These are phyloP conservation scores for Ictalurus punctatus DNA, from an alignment of 2,113 vertebrate genomes.

Conservation along the genomic window DNA sequence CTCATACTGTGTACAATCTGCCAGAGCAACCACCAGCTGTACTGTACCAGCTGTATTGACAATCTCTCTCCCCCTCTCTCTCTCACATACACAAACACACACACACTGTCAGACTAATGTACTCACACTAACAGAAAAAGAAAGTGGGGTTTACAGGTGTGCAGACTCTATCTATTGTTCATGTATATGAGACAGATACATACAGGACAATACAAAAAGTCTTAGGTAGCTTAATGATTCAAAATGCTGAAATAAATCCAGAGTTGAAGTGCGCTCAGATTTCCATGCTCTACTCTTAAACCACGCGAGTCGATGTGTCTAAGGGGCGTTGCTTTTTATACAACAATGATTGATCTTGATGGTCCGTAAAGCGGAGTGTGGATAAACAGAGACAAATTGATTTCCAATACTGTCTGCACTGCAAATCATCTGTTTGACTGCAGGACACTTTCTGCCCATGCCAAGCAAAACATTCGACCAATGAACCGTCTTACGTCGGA, in stretches of 20 bases:
- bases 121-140: background rate
- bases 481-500: background rate
- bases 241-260: background rate
- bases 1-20: conserved; percentile 28
- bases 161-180: background rate
- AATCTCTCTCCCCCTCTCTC: background rate
- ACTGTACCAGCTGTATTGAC: background rate
- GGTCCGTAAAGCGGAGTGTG: background rate
- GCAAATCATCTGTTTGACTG: background rate
- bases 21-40: conserved; percentile 2
- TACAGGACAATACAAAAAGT: background rate
- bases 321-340: background rate
- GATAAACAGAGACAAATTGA: conserved; percentile 33
- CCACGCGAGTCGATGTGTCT: background rate
- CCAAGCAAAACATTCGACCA: conserved; percentile 16
- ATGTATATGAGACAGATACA: background rate
- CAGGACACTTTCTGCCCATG: background rate
- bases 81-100: background rate
- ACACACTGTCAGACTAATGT: background rate
- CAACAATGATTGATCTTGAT: conserved; percentile 21
- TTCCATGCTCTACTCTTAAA: background rate
- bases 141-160: background rate
- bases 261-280: background rate
- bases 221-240: background rate
- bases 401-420: background rate